phyloP scores from a whole-genome alignment of 2,888 invertebrate genomes.

The Chaetogeoica ovagalla region DNA sequence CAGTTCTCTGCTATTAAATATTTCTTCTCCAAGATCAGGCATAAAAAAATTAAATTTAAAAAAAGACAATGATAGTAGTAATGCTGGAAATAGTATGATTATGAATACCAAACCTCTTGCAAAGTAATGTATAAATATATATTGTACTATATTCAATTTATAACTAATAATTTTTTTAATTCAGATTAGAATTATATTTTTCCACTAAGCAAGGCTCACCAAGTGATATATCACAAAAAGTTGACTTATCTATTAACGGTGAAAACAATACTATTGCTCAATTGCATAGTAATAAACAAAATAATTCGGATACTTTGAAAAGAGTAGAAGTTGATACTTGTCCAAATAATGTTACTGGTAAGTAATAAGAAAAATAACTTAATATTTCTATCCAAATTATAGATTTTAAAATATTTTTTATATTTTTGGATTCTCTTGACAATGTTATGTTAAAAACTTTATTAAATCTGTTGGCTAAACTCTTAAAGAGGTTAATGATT shows the following conservation, averaged over 20 bases:
- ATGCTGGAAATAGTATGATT: conserved; percentile 19
- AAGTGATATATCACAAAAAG: not conserved
- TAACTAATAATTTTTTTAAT: not conserved
- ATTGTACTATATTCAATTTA: not conserved
- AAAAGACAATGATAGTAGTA: conserved; percentile 27
- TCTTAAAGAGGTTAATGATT: too few species aligned
- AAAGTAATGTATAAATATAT: conserved; percentile 29
- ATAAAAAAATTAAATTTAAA: conserved; percentile 48
- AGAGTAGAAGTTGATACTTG: conserved; percentile 25
- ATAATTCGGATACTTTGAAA: conserved; percentile 17
- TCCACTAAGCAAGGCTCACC: conserved; percentile 30
- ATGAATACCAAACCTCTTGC: conserved; percentile 46
- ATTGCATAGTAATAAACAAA: conserved; percentile 36
- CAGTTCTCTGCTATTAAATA: conserved; percentile 9
- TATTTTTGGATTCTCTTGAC: too few species aligned
- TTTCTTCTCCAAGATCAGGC: conserved; percentile 32
- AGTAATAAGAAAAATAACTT: not conserved
- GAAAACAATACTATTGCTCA: conserved; percentile 36
- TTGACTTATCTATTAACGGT: conserved; percentile 36
- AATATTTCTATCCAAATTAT: too few species aligned
- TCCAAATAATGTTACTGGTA: conserved; percentile 16
- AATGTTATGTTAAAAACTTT: too few species aligned
- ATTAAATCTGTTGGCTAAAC: too few species aligned
- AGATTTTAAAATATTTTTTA: too few species aligned
- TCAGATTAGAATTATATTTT: conserved; percentile 42